A percentile compares a stretch with the other conserved stretches of the same genome.
Evolutionary conservation across 2,113 vertebrate species (phyloP).

Genomic region (Chitala chitala): DNA sequence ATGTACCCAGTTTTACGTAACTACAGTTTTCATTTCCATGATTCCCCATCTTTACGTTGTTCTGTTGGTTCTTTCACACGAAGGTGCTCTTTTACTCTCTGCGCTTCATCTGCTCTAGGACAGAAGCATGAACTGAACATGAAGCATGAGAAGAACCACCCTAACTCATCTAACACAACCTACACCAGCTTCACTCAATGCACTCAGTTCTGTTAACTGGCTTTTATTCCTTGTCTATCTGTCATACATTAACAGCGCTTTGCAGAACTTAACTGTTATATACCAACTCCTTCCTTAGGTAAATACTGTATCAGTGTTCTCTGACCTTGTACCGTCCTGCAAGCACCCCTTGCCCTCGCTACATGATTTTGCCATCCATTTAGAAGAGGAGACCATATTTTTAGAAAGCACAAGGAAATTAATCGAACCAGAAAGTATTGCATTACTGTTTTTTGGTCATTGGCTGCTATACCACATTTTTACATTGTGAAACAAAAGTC

Average conservation of each 20-base stretch:
- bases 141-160: too few relatives aligned
- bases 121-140: too few relatives aligned
- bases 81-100: too few relatives aligned
- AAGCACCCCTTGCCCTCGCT: background rate
- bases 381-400: slow-evolving; percentile 1
- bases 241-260: background rate
- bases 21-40: too few relatives aligned
- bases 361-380: slow-evolving; percentile 5
- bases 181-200: background rate
- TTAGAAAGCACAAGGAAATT: background rate
- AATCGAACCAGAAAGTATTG: background rate
- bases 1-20: too few relatives aligned
- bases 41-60: too few relatives aligned
- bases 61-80: too few relatives aligned
- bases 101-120: too few relatives aligned
- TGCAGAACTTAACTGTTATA: background rate
- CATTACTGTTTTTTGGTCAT: background rate
- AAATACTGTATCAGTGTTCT: background rate
- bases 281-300: background rate
- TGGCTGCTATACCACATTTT: background rate
- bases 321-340: slow-evolving; percentile 26
- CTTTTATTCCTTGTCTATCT: background rate
- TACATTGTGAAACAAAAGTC: background rate
- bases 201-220: too few relatives aligned
- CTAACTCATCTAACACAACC: background rate